phyloP scores from a whole-genome alignment of 2,797 vertebrate genomes.

The Rhinophrynus dorsalis region DNA sequence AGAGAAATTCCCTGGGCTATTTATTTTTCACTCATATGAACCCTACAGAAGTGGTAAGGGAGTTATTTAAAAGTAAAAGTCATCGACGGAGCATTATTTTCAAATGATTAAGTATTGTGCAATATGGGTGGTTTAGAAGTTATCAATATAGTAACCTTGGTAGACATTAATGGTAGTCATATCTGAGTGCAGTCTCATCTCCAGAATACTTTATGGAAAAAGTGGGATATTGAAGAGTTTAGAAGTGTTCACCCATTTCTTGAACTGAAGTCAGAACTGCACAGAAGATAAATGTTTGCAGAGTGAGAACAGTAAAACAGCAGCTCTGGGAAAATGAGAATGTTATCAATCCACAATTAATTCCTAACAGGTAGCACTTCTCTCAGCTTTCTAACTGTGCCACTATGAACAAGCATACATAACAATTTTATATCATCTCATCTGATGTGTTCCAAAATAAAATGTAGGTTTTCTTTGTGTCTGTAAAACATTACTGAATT shows the following conservation, averaged over 20 bases:
- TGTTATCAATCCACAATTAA: conserved; percentile 1
- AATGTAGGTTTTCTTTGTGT: not conserved
- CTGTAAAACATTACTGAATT: not conserved
- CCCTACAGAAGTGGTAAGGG: conserved; percentile 13
- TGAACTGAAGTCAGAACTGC: not conserved
- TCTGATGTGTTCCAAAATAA: not conserved
- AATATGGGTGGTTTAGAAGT: not conserved
- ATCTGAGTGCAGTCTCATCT: conserved; percentile 5
- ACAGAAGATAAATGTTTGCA: conserved; percentile 15
- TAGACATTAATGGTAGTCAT: conserved; percentile 30
- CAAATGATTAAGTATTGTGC: conserved; percentile 22
- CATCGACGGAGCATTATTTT: conserved; percentile 13
- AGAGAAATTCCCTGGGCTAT: conserved; percentile 6
- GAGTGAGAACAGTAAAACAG: not conserved
- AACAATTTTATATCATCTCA: not conserved
- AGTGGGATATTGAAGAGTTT: conserved; percentile 19
- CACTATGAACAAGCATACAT: not conserved
- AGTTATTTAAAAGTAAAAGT: conserved; percentile 34
- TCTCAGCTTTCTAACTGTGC: not conserved
- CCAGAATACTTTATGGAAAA: not conserved
- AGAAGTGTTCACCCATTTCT: conserved; percentile 11
- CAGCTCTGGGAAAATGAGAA: conserved; percentile 7
- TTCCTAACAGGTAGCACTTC: conserved; percentile 11
- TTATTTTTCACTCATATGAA: conserved; percentile 17
- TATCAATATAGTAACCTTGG: conserved; percentile 26